Base-by-base conservation (phyloP, 2,888 invertebrate species). In the Pteria penguin region DNA sequence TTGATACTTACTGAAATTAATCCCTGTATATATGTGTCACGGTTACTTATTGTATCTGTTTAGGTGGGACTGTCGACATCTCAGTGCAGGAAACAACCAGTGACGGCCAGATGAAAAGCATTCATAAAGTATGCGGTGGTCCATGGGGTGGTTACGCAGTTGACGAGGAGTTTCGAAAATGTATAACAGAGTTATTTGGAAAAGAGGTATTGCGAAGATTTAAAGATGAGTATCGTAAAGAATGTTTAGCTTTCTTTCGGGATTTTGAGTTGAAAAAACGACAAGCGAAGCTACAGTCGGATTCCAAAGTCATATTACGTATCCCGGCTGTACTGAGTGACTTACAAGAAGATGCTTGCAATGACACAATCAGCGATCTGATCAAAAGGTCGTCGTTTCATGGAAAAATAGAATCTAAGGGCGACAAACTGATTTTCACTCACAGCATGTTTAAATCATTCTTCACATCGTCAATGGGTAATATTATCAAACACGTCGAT, bases 1-100 rank as follows among this genome's bases (percentile, higher is more conserved):
- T n/a, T n/a, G n/a, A n/a, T n/a, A n/a, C n/a, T n/a, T n/a, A n/a
- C n/a, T n/a, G n/a, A n/a, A n/a, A n/a, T n/a, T n/a, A n/a, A n/a
- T n/a, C n/a, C n/a, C n/a, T n/a, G n/a, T n/a, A n/a, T n/a, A n/a
- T n/a, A n/a, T n/a, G n/a, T n/a, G n/a, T n/a, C n/a, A n/a, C n/a
- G n/a, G n/a, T n/a, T n/a, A n/a, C n/a, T n/a, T n/a, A n/a, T n/a
- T 27, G 31, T 29, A 24, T 36, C 45, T 3, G 69, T 75, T 31
- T 33, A 75, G 75, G 75, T 29, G 75, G 75, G 24, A 75, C 75
- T 4, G 70, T 75, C 1, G 75, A 75, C 18, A 54, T 70, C 22
- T 65, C 70, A 3, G 61, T 63, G 2, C 75, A 75, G 18, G 33
- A 75, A 66, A 70, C 67, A 5, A 57, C 70, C 4, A 11, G 32